Conservation (phyloP, 1,140 invertebrate species). For the Orius insidiosus region DNA sequence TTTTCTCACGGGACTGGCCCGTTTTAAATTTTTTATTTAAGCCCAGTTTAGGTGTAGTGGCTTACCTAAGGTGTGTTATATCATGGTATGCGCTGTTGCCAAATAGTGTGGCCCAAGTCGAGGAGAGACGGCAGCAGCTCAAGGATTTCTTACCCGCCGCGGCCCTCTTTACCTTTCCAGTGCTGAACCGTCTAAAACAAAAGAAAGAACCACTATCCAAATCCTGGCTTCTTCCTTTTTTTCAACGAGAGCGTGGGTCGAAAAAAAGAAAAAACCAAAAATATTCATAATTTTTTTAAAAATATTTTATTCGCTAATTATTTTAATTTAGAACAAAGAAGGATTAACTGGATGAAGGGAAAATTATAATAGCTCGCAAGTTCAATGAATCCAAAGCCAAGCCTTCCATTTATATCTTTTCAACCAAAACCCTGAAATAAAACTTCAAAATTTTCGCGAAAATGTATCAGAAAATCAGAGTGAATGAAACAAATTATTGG, state of each 20-base stretch:
- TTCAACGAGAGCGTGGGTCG: neutral
- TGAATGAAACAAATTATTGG: too few relatives aligned
- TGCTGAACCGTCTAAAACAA: neutral
- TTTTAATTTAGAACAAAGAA: too few relatives aligned
- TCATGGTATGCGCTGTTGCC: constrained; percentile 13
- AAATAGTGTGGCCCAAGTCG: constrained; percentile 4
- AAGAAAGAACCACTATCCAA: constrained; percentile 1
- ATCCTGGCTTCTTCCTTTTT: neutral
- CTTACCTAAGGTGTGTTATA: constrained; percentile 4
- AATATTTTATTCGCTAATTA: too few relatives aligned
- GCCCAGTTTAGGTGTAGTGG: neutral
- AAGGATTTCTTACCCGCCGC: constrained; percentile 11
- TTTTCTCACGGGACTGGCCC: too few relatives aligned
- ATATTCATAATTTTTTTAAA: neutral
- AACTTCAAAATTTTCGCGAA: too few relatives aligned
- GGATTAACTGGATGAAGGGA: too few relatives aligned
- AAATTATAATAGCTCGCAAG: too few relatives aligned
- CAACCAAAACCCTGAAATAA: too few relatives aligned
- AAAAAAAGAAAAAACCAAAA: neutral
- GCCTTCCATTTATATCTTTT: too few relatives aligned
- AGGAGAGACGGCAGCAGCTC: constrained; percentile 1
- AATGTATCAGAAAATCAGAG: too few relatives aligned
- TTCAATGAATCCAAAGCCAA: too few relatives aligned
- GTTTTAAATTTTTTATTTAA: too few relatives aligned
- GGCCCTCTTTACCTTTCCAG: neutral